These are phyloP conservation scores for Morpho deidamia DNA, from an alignment of 2,888 invertebrate genomes.

Conservation along the genomic window DNA sequence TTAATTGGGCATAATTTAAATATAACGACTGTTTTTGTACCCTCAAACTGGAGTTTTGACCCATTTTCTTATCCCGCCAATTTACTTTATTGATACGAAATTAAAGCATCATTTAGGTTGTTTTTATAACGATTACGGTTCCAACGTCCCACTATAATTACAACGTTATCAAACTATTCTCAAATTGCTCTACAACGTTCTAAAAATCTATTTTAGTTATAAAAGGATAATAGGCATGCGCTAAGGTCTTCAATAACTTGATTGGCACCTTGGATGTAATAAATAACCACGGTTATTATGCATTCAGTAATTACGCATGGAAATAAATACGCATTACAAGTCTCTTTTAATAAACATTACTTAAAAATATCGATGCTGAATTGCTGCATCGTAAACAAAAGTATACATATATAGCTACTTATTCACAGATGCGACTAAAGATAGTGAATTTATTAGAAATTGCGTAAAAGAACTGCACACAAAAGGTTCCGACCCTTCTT, in stretches of 20 bases:
- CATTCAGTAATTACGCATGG: constrained; percentile 39
- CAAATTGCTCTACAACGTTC: constrained; percentile 58
- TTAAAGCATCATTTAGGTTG: constrained; percentile 60
- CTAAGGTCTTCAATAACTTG: constrained; percentile 46
- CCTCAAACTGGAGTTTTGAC: constrained; percentile 49
- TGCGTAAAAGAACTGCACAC: too few relatives aligned
- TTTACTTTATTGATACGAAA: constrained; percentile 72
- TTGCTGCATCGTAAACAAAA: too few relatives aligned
- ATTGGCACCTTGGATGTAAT: constrained; percentile 46
- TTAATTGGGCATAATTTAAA: constrained; percentile 12
- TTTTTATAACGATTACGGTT: constrained; percentile 64
- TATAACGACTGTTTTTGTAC: constrained; percentile 24
- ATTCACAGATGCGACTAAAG: too few relatives aligned
- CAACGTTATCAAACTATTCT: constrained; percentile 63
- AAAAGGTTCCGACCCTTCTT: too few relatives aligned
- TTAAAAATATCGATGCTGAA: too few relatives aligned
- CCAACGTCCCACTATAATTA: constrained; percentile 65
- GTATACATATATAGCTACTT: too few relatives aligned
- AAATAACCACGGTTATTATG: constrained; percentile 37
- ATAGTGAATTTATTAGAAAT: too few relatives aligned
- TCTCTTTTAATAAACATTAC: neutral
- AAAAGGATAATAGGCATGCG: constrained; percentile 45
- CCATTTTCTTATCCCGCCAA: constrained; percentile 70
- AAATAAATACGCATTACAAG: constrained; percentile 29
- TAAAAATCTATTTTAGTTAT: constrained; percentile 57